Evolutionary conservation across 2,797 vertebrate genomes (phyloP).

Genomic region (Clarias laeviceps): DNA sequence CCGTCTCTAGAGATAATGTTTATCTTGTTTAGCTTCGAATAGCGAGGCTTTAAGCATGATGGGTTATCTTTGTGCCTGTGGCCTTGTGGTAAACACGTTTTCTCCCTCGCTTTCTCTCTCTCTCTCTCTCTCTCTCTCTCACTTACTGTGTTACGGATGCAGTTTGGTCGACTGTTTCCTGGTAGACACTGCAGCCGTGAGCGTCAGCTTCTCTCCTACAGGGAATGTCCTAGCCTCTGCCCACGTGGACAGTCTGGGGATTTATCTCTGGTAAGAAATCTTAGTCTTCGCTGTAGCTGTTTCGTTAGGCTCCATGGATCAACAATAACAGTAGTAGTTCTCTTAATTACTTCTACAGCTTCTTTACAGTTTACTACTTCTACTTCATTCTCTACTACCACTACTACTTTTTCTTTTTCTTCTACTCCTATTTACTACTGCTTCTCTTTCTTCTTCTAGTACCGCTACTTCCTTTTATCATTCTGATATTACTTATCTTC

Average conservation of each 20-base stretch:
- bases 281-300: neutral
- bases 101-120: slow-evolving; percentile 18
- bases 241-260: slow-evolving; percentile 91
- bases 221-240: slow-evolving; percentile 92
- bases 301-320: neutral
- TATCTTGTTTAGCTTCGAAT: slow-evolving; percentile 34
- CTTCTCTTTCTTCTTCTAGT: neutral
- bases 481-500: neutral
- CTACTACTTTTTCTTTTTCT: neutral
- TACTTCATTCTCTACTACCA: neutral
- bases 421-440: neutral
- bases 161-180: slow-evolving; percentile 94
- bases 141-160: slow-evolving; percentile 31
- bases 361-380: too few relatives aligned
- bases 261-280: slow-evolving; percentile 86
- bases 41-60: slow-evolving; percentile 16
- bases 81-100: slow-evolving; percentile 24
- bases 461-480: neutral
- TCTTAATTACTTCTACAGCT: too few relatives aligned
- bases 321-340: too few relatives aligned
- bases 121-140: slow-evolving; percentile 6
- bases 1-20: slow-evolving; percentile 40
- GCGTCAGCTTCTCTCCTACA: slow-evolving; percentile 88
- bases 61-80: slow-evolving; percentile 20
- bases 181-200: slow-evolving; percentile 84